These are phyloP conservation scores for Cosmia pyralina DNA, from an alignment of 2,888 invertebrate genomes.

Conservation along the genomic window DNA sequence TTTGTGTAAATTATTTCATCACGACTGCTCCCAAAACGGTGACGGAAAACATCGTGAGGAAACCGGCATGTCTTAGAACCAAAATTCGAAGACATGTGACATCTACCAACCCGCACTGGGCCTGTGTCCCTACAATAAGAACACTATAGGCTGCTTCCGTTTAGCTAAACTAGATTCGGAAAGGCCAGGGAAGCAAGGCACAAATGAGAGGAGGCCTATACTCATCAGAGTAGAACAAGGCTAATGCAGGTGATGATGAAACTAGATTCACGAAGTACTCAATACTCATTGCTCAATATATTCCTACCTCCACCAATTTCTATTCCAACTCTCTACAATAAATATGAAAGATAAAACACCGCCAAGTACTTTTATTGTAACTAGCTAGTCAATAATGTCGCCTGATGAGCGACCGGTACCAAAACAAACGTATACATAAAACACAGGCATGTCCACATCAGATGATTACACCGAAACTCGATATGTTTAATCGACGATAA, in stretches of 20 bases:
- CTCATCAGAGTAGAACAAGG: background rate
- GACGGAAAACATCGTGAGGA: too few relatives aligned
- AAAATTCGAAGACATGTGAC: too few relatives aligned
- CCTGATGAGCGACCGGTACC: conserved; percentile 32
- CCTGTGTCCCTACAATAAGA: too few relatives aligned
- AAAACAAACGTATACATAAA: conserved; percentile 51
- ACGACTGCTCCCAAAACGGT: too few relatives aligned
- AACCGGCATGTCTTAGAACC: too few relatives aligned
- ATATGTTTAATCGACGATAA: conserved; percentile 68
- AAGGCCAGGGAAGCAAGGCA: background rate
- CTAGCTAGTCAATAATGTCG: conserved; percentile 33
- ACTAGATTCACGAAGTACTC: background rate
- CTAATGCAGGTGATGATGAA: background rate
- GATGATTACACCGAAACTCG: conserved; percentile 70
- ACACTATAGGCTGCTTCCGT: too few relatives aligned
- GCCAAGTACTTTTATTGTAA: conserved; percentile 31
- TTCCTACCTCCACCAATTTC: background rate
- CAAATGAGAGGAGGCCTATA: background rate
- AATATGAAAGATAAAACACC: conserved; percentile 39
- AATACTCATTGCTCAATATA: background rate
- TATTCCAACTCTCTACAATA: background rate
- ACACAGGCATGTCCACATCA: conserved; percentile 66
- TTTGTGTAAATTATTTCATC: too few relatives aligned
- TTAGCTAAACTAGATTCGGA: background rate
- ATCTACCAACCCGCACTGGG: too few relatives aligned